Percentiles rank a stretch among this genome's conserved stretches.
Evolutionary conservation across 2,113 vertebrate genomes (phyloP).

Genomic region (Smithornis capensis): DNA sequence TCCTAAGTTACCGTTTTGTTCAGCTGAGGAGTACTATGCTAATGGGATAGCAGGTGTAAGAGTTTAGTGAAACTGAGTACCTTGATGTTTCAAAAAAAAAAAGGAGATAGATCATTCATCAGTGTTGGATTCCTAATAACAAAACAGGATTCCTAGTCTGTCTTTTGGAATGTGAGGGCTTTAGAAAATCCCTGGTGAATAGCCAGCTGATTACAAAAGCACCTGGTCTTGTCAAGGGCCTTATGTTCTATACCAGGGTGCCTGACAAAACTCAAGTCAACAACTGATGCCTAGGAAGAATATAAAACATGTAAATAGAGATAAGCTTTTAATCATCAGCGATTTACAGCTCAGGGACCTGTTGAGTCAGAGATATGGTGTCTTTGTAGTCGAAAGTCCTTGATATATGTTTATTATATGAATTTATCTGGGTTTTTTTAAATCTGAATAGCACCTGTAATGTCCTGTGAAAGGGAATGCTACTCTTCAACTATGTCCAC

Average conservation of each 20-base stretch:
- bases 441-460: neutral
- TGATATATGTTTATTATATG: neutral
- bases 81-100: neutral
- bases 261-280: neutral
- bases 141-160: neutral
- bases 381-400: neutral
- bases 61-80: neutral
- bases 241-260: neutral
- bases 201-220: neutral
- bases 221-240: neutral
- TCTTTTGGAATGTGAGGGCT: neutral
- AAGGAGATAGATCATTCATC: neutral
- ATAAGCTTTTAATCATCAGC: neutral
- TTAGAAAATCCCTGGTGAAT: neutral
- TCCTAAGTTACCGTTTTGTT: neutral
- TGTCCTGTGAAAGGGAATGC: neutral
- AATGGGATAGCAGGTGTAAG: neutral
- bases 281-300: neutral
- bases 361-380: neutral
- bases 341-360: neutral
- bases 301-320: neutral
- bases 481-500: neutral
- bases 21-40: neutral
- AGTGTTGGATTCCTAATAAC: neutral
- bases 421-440: neutral